Base-by-base conservation (phyloP, 30 jellyfish, hydroid and myxozoan species). In the Hydractinia symbiolongicarpus region DNA sequence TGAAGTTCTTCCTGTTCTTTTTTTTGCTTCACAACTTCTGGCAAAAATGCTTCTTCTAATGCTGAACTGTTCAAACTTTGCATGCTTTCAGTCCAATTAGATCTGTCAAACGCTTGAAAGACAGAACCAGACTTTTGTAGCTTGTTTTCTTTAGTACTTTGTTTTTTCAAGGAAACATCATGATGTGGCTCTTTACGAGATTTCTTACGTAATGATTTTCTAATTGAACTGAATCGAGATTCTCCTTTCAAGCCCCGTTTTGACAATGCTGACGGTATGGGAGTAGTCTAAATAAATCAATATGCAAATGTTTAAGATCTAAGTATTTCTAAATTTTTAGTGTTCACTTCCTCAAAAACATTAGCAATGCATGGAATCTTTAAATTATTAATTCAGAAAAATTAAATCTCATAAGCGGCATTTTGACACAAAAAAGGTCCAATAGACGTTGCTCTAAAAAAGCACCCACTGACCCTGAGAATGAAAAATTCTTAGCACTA, bases 151-250 rank as follows among this genome's bases (percentile, higher is more conserved):
- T 71, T 71, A 20, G 68, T 67, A 17, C 52, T 54, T 5, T 20
- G 58, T 20, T 52, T 44, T 30, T 72, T 55, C 9, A 69, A 7
- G 14, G 53, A 57, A 15, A 50, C 83, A 66, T 70, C 88, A 57
- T 60, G 72, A 53, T 82, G 80, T 13, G 83, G 72, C 40, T 69
- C 85, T 61, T 87, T 88, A 40, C 54, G 82, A 60, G 67, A 73
- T 51, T 88, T 88, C 57, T 88, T 79, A 20, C 80, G 80, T 55
- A 88, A 51, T 15, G 96, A 88, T 53, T 88, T 88, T 55, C 96
- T 55, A 44, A 88, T 52, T 50, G 96, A 88, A 58, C 77, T 72
- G 75, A 88, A 64, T 16, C 95, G 81, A 10, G 93, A 85, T 72
- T 88, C 96, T 61, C 92, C 81, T 79, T 78, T 88, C 55, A 20